These are phyloP conservation scores for Lota lota DNA, from an alignment of 2,113 vertebrate genomes.

Conservation along the genomic window DNA sequence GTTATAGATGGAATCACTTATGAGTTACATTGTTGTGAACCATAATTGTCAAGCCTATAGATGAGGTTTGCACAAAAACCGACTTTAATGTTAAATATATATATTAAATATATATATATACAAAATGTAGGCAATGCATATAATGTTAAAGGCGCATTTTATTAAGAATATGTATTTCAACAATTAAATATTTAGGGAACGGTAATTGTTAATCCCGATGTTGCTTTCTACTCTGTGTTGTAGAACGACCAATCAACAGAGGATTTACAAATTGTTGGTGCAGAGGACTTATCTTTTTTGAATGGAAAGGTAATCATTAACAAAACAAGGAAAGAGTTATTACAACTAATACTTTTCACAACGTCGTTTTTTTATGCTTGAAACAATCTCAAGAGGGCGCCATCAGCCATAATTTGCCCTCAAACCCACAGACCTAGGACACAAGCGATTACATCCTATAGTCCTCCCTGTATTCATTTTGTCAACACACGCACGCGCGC, in stretches of 20 bases:
- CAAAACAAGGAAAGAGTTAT: neutral
- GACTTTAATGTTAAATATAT: neutral
- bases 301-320: constrained; percentile 78
- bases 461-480: too few relatives aligned
- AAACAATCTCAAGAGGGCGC: constrained; percentile 55
- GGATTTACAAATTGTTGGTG: constrained; percentile 82
- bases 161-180: too few relatives aligned
- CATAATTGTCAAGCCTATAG: too few relatives aligned
- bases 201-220: neutral
- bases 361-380: neutral
- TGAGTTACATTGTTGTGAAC: too few relatives aligned
- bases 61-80: too few relatives aligned
- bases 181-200: too few relatives aligned
- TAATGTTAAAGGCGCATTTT: too few relatives aligned
- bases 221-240: neutral
- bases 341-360: neutral
- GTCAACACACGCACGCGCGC: too few relatives aligned
- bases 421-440: neutral
- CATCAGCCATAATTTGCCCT: constrained; percentile 27
- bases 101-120: too few relatives aligned
- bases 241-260: constrained; percentile 83
- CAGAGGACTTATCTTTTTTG: constrained; percentile 80
- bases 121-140: too few relatives aligned
- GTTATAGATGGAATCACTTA: too few relatives aligned
- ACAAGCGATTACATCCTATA: too few relatives aligned